Evolutionary conservation across 1,140 invertebrate genomes (phyloP), one percentile per base, ranked within the genome.

Genomic region (Ptiloglossa arizonensis): DNA sequence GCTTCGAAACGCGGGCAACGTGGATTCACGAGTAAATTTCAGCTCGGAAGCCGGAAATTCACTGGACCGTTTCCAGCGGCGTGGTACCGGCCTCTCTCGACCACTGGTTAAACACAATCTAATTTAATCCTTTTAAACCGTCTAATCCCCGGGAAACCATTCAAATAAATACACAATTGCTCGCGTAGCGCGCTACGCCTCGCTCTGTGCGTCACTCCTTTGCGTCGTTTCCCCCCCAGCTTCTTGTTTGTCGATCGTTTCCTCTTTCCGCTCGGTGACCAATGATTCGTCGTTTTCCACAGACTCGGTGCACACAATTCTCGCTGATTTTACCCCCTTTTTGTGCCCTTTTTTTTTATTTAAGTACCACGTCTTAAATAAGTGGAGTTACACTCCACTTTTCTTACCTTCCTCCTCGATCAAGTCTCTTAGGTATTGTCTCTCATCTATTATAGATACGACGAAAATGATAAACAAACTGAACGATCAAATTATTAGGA

Each of bases 61-160:
- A 77, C 67, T 71, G 74, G 74, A 52, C 74, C 67, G 74, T 77
- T 77, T 71, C 74, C 74, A 77, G 74, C 74, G 2, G 35, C 22
- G 74, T 32, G 57, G 32, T 48, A 44, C 57, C 56, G 4, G 57
- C 35, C 54, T 32, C 56, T 71, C 57, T 44, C n/a, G 67, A 19
- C 52, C 52, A 54, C 75, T 69, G 67, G 63, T 82, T 83, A 83
- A 74, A 83, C 66, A 56, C 59, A 62, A 79, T 79, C 81, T 83
- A 79, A 83, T 79, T 82, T 52, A 83, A 83, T 83, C 81, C 64
- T 74, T 83, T 83, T 79, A 79, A 83, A 79, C 60, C 69, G 46
- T 83, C 59, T 83, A 79, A 83, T 83, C 71, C 35, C 22, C n/a
- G 48, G 41, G 70, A 79, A 70, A 82, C 44, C 59, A 44, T 83